These are phyloP conservation scores for Agrochola litura DNA, from an alignment of 2,888 invertebrate species.

Conservation along the genomic window DNA sequence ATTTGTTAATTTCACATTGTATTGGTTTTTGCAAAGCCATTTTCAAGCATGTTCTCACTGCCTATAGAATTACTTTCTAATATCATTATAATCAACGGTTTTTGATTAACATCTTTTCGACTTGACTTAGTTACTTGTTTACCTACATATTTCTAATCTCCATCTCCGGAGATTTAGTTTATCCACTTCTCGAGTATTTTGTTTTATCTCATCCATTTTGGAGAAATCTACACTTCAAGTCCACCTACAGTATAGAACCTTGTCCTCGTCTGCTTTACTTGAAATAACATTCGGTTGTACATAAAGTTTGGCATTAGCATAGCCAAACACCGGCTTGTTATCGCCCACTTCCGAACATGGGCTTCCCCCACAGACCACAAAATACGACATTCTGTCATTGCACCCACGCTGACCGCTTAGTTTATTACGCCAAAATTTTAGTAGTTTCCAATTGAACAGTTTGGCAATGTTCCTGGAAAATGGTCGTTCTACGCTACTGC, in stretches of 20 bases:
- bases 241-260: constrained; percentile 36
- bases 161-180: background rate
- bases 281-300: constrained; percentile 2
- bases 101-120: constrained; percentile 1
- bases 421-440: constrained; percentile 24
- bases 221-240: background rate
- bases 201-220: background rate
- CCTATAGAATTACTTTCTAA: too few species aligned
- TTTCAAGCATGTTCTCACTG: background rate
- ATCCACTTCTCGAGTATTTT: background rate
- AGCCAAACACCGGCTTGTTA: background rate
- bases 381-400: constrained; percentile 26
- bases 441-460: constrained; percentile 5
- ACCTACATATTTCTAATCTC: constrained; percentile 5
- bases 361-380: constrained; percentile 37
- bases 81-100: background rate
- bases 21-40: background rate
- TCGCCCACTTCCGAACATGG: constrained; percentile 38
- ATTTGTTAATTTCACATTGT: background rate
- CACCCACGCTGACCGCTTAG: constrained; percentile 25
- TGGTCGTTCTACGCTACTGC: background rate
- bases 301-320: constrained; percentile 24
- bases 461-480: constrained; percentile 29
- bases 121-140: constrained; percentile 17
- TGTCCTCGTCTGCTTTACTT: constrained; percentile 24